Base-by-base conservation (phyloP, 2,113 vertebrate genomes). In the Limnothrissa miodon region DNA sequence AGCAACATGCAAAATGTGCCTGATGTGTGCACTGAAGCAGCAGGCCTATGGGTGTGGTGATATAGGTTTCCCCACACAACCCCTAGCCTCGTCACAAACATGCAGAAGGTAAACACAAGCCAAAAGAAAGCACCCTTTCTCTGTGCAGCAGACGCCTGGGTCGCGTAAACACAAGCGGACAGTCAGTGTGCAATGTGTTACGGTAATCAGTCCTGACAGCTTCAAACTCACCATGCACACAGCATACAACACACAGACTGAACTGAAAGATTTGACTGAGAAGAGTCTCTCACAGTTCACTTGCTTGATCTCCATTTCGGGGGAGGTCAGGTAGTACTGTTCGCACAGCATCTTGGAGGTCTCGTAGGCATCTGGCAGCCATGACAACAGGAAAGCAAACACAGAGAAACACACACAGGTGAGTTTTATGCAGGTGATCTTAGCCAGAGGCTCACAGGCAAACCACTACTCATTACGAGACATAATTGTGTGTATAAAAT, bases 271-370 rank as follows among this genome's bases (percentile, higher is more conserved):
- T n/a, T 62, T 10, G 13, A 62, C n/a, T 59, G 51, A 80, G 21
- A 70, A 82, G 36, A 39, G n/a, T 46, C 74, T 29, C 96, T 96
- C 93, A 99, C 98, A 95, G 51, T 99, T 99, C 78, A 97, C 91
- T 93, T 98, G 92, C 62, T 86, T 96, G 87, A 99, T 95, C 81
- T 96, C 94, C 93, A 99, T 90, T 74, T 99, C 96, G 45, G 98
- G 98, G 80, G 97, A 98, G 39, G 95, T 96, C 85, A 99, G 93
- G 85, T 99, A 99, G 92, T 99, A 98, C 91, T 98, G 97, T 90
- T 99, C 97, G 93, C 98, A 99, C 82, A 99, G 94, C 97, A 99
- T 90, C 91, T 95, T 97, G 46, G 98, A 92, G 45, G 94, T 96
- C 86, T 97, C 96, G 85, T 94, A 99, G 48, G 98, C 98, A 93